A percentile compares a stretch with the other conserved stretches of the same genome.
Conservation (phyloP, 2,888 invertebrate species). For the Nomada hirtipes region DNA sequence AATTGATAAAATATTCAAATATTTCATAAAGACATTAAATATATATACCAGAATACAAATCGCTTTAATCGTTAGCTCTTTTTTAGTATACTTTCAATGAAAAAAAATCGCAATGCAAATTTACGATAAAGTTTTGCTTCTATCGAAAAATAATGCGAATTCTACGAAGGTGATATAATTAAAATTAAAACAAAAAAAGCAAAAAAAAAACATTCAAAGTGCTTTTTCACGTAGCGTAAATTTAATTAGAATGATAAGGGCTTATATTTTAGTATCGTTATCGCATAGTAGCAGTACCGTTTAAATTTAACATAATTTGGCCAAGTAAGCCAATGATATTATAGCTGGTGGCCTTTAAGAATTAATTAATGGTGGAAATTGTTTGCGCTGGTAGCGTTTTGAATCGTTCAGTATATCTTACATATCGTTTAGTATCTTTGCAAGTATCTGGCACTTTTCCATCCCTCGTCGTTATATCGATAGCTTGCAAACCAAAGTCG, state of each 20-base stretch:
- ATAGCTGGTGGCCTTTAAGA: conserved; percentile 7
- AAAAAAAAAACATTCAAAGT: neutral
- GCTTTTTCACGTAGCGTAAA: conserved; percentile 33
- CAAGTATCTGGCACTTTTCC: conserved; percentile 64
- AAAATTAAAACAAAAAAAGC: neutral
- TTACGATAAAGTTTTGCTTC: neutral
- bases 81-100: too few species aligned
- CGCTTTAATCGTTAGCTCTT: too few species aligned
- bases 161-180: conserved; percentile 22
- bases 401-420: neutral
- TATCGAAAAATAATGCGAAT: conserved; percentile 4
- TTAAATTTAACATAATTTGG: conserved; percentile 27
- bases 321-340: conserved; percentile 1
- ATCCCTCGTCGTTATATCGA: conserved; percentile 43
- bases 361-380: conserved; percentile 13
- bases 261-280: conserved; percentile 31
- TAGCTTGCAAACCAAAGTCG: conserved; percentile 43
- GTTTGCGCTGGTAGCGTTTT: neutral
- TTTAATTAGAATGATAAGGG: conserved; percentile 31
- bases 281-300: conserved; percentile 16
- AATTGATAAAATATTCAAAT: conserved; percentile 2
- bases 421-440: conserved; percentile 7
- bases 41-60: too few species aligned
- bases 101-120: neutral
- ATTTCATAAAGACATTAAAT: neutral